phyloP scores from a whole-genome alignment of 2,797 vertebrate genomes.

The Staurois parvus region DNA sequence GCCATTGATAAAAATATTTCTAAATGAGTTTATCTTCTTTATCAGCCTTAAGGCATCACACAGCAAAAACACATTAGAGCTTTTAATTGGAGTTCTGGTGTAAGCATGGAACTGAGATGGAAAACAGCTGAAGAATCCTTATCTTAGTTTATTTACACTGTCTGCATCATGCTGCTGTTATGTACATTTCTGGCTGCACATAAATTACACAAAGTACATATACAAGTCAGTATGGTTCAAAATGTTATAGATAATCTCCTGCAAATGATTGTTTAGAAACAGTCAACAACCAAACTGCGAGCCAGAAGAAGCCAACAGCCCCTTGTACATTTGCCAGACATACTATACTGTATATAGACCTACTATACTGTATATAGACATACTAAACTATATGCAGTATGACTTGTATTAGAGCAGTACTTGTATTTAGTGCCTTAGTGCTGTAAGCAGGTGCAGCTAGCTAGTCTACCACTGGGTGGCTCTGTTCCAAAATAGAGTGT shows the following conservation, averaged over 20 bases:
- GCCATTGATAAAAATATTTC: slow-evolving; percentile 7
- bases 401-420: not conserved
- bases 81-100: too few species aligned
- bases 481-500: too few species aligned
- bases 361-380: too few species aligned
- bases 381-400: not conserved
- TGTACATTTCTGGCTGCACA: too few species aligned
- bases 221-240: not conserved
- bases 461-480: too few species aligned
- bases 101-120: not conserved
- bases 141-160: too few species aligned
- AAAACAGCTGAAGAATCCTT: too few species aligned
- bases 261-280: not conserved
- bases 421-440: too few species aligned
- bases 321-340: not conserved
- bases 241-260: not conserved
- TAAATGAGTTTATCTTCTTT: not conserved
- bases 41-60: not conserved
- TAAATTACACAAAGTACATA: too few species aligned
- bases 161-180: too few species aligned
- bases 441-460: too few species aligned
- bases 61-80: not conserved
- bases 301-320: not conserved
- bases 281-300: not conserved
- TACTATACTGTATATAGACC: not conserved